phyloP scores from a whole-genome alignment of 37 sponge, comb jelly and placozoan species.

The Hormiphora californensis region DNA sequence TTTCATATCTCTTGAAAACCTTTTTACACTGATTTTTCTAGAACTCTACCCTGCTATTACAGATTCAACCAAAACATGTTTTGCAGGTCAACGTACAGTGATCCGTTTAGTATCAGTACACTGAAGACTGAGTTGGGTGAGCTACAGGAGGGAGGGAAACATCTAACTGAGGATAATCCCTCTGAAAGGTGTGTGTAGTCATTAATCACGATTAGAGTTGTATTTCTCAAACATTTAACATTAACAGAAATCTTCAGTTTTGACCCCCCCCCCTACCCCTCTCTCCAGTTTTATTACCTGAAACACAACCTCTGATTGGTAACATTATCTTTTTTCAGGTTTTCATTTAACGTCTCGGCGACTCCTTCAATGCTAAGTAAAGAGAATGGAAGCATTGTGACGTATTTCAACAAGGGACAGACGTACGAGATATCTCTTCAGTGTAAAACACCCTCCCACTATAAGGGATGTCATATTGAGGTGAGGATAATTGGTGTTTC shows the following conservation, averaged over 20 bases:
- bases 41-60: background rate
- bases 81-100: background rate
- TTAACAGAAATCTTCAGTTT: no score
- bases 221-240: no score
- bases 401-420: constrained; percentile 43
- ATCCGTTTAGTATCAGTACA: constrained; percentile 18
- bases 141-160: background rate
- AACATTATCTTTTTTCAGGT: background rate
- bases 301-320: no score
- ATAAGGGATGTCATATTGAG: background rate
- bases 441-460: background rate
- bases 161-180: background rate
- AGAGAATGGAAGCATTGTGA: background rate
- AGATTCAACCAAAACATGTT: background rate
- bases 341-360: background rate
- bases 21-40: no score
- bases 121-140: constrained; percentile 13
- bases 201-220: no score
- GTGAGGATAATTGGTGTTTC: no score
- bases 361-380: background rate
- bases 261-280: no score
- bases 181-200: background rate
- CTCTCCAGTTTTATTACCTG: background rate
- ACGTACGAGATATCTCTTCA: constrained; percentile 15
- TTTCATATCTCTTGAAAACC: no score